These are phyloP conservation scores for Entomyzon cyanotis DNA, from an alignment of 2,113 vertebrate genomes.

Conservation along the genomic window DNA sequence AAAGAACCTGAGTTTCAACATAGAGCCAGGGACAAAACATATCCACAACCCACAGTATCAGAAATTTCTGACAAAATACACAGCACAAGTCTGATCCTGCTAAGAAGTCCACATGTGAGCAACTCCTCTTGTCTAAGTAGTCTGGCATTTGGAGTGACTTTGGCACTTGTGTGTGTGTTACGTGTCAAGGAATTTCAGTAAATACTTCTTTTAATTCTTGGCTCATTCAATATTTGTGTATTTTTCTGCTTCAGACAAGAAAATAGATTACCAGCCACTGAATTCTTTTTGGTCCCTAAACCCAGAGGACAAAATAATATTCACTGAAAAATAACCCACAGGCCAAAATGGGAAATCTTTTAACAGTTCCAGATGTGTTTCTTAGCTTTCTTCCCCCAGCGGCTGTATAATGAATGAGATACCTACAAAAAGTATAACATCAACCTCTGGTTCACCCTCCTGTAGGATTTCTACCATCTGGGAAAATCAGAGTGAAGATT, in stretches of 20 bases:
- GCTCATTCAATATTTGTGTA: background rate
- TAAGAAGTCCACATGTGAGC: background rate
- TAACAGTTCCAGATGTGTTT: slow-evolving; percentile 47
- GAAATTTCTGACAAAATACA: background rate
- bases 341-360: slow-evolving; percentile 20
- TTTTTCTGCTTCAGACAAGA: background rate
- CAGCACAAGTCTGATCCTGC: background rate
- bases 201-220: background rate
- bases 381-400: background rate
- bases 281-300: background rate
- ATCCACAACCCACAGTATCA: background rate
- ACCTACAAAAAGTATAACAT: background rate
- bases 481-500: background rate
- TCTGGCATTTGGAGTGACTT: slow-evolving; percentile 11
- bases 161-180: background rate
- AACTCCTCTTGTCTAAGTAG: background rate
- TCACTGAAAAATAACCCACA: slow-evolving; percentile 11
- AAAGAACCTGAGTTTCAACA: background rate
- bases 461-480: background rate
- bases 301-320: slow-evolving; percentile 15
- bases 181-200: slow-evolving; percentile 16
- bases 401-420: slow-evolving; percentile 26
- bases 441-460: slow-evolving; percentile 52
- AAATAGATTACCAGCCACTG: background rate
- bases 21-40: background rate